Evolutionary conservation across 2,888 invertebrate species (phyloP), one percentile per base, ranked within the genome.

Genomic region (Epinotia brunnichana): DNA sequence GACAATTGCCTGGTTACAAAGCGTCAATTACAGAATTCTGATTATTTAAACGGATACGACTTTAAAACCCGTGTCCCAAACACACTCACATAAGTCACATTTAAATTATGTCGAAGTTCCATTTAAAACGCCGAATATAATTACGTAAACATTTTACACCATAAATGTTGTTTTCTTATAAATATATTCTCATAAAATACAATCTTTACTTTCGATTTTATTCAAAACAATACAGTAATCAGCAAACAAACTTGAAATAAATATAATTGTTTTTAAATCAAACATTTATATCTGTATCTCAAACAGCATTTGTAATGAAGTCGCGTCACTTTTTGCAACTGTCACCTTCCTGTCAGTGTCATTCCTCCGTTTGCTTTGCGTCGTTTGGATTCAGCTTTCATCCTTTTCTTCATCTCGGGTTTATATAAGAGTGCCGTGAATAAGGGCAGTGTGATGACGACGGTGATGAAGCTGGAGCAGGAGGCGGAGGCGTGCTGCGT

Each of bases 401-500:
- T 48, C 1, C 1, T 51, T 63, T 35, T 3, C 9, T n/a, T 2
- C 53, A 10, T 9, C 53, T 53, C 7, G 10, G 7, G 29, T 29
- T 7, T 44, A 15, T 19, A 53, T 19, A 5, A 13, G 19, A 39
- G 53, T 39, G 3, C 9, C 7, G 21, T 64, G 13, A 64, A 54
- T 54, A 53, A 63, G 63, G 51, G 13, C 10, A 13, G 51, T 21
- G 68, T 39, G 1, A 86, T 87, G 19, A 70, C 85, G 48, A 80
- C 84, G 53, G 79, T 85, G 51, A 77, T 90, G 83, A 91, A 91
- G 75, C 68, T 90, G 10, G 91, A 92, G 76, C 13, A 80, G 4
- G 88, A 86, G 48, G 7, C 69, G 35, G 91, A 90, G 77, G 68
- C 80, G n/a, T 91, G 91, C 76, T 85, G 86, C 59, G 76, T 91